Evolutionary conservation across 2,797 vertebrate genomes (phyloP).

Genomic region (Cynodonichthys magdalenae): DNA sequence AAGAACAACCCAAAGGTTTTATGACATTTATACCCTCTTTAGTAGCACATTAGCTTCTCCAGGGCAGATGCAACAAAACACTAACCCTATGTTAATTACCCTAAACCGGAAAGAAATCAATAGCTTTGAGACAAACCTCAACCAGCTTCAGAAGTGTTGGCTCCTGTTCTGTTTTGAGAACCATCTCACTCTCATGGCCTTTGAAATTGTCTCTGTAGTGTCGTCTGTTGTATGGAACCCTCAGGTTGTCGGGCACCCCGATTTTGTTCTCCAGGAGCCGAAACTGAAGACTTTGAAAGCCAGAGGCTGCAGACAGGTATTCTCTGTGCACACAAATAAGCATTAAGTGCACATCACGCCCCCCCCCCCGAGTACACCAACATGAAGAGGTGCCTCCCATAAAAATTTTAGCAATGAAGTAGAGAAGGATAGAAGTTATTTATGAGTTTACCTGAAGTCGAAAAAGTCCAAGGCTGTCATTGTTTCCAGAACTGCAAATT

Average conservation of each 20-base stretch:
- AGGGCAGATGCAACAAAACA: slow-evolving; percentile 1
- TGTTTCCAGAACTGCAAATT: slow-evolving; percentile 93
- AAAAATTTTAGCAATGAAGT: slow-evolving; percentile 22
- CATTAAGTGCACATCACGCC: neutral
- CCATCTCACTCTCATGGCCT: slow-evolving; percentile 84
- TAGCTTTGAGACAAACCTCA: slow-evolving; percentile 80
- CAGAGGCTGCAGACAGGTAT: slow-evolving; percentile 90
- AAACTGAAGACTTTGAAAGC: slow-evolving; percentile 97
- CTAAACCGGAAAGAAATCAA: neutral
- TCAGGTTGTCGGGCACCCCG: slow-evolving; percentile 89
- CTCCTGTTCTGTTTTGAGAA: slow-evolving; percentile 87
- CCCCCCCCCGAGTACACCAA: neutral
- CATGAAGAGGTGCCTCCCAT: slow-evolving; percentile 15
- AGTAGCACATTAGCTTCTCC: slow-evolving; percentile 10
- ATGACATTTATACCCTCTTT: slow-evolving; percentile 16
- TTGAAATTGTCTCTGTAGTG: slow-evolving; percentile 95
- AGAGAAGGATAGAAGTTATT: slow-evolving; percentile 15
- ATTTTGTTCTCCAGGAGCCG: slow-evolving; percentile 96
- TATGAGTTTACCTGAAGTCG: slow-evolving; percentile 88
- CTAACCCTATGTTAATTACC: neutral
- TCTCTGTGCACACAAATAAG: slow-evolving; percentile 78
- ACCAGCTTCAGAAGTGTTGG: slow-evolving; percentile 89
- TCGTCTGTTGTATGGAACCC: slow-evolving; percentile 92
- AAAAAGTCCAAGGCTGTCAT: slow-evolving; percentile 97
- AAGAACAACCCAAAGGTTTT: slow-evolving; percentile 25